Evolutionary conservation across 2,797 vertebrate species (phyloP).

Genomic region (Emys orbicularis): DNA sequence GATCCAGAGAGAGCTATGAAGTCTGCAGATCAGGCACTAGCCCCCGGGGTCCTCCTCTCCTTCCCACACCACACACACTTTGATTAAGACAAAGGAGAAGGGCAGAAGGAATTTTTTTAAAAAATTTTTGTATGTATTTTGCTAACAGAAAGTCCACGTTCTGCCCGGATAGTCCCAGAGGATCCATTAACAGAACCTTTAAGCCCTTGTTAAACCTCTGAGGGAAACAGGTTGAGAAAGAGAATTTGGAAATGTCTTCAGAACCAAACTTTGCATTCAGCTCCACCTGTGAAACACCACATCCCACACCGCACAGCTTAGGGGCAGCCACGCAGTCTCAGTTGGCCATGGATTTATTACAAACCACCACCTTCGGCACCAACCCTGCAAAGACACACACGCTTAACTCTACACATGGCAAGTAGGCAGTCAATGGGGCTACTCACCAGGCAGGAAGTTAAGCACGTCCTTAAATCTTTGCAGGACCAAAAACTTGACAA

Average conservation of each 20-base stretch:
- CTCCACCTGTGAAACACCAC: background rate
- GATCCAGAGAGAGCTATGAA: background rate
- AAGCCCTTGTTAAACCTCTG: background rate
- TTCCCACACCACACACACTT: background rate
- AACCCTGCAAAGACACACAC: background rate
- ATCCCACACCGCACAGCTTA: background rate
- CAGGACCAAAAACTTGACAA: no score
- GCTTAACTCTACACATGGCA: background rate
- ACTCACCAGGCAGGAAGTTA: background rate
- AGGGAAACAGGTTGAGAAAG: background rate
- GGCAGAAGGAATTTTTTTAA: background rate
- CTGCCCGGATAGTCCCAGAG: background rate
- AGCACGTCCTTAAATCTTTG: background rate
- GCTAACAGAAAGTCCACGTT: background rate
- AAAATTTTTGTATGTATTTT: background rate
- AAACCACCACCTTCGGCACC: background rate
- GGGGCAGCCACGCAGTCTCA: background rate
- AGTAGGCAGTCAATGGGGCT: background rate
- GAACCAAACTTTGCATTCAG: background rate
- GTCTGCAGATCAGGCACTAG: background rate
- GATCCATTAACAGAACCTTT: background rate
- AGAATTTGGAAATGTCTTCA: accelerated
- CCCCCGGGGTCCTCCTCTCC: background rate
- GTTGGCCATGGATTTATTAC: accelerated
- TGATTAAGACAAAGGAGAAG: background rate